These are phyloP conservation scores for Allobates femoralis DNA, from an alignment of 2,797 vertebrate species.

Conservation along the genomic window DNA sequence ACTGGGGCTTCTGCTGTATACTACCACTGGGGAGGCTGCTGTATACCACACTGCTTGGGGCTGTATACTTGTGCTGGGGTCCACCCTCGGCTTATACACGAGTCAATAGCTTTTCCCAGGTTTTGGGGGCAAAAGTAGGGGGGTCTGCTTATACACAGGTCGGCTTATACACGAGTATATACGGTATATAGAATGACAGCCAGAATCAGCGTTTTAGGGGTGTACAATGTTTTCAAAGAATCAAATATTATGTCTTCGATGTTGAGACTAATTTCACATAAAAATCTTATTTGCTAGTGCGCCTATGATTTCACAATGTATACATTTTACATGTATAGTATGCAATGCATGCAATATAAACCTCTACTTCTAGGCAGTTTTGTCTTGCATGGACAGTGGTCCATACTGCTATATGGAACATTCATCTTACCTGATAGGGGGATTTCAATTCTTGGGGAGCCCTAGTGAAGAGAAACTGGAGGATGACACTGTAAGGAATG, in stretches of 20 bases:
- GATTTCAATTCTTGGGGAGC: conserved; percentile 91
- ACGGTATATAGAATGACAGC: neutral
- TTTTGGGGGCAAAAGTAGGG: too few relatives aligned
- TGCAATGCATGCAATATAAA: neutral
- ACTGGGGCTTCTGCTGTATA: too few relatives aligned
- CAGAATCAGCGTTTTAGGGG: too few relatives aligned
- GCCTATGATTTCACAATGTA: neutral
- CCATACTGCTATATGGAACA: neutral
- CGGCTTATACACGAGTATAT: too few relatives aligned
- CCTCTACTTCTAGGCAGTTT: neutral
- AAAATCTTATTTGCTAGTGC: neutral
- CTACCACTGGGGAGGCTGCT: too few relatives aligned
- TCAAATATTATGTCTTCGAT: neutral
- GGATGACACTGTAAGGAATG: conserved; percentile 90
- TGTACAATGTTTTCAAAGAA: neutral
- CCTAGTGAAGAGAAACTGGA: conserved; percentile 93
- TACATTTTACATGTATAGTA: neutral
- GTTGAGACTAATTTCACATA: neutral
- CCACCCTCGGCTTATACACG: too few relatives aligned
- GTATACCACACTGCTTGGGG: too few relatives aligned
- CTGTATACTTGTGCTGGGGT: too few relatives aligned
- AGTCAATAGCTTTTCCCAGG: too few relatives aligned
- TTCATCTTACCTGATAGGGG: conserved; percentile 86
- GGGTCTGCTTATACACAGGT: too few relatives aligned
- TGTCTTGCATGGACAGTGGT: neutral